Evolutionary conservation across 1,140 invertebrate genomes (phyloP).

Genomic region (Drosophila repletoides): DNA sequence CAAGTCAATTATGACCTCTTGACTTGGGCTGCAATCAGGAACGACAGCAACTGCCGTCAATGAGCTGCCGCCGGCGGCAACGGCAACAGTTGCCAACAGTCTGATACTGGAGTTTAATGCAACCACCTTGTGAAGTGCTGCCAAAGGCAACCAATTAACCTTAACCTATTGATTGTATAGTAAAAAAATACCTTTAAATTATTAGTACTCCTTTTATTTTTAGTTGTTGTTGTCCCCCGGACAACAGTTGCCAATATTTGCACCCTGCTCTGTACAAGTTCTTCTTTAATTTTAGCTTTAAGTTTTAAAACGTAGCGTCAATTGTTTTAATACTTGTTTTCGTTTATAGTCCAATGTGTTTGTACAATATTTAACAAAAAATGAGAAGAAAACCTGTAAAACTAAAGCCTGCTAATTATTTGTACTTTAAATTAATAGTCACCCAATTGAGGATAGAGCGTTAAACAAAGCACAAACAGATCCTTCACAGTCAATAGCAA

Average conservation of each 20-base stretch:
- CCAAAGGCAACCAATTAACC: slow-evolving; percentile 7
- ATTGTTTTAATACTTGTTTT: slow-evolving; percentile 67
- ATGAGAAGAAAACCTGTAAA: slow-evolving; percentile 2
- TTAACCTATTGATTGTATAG: slow-evolving; percentile 61
- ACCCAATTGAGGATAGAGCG: slow-evolving; percentile 24
- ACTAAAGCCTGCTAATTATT: slow-evolving; percentile 17
- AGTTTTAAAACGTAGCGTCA: slow-evolving; percentile 61
- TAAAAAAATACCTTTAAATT: not conserved
- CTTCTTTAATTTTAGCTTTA: slow-evolving; percentile 51
- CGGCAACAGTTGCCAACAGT: slow-evolving; percentile 50
- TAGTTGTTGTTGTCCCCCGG: slow-evolving; percentile 38
- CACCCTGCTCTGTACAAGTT: slow-evolving; percentile 46
- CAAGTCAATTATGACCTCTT: slow-evolving; percentile 82
- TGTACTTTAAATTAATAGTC: slow-evolving; percentile 31
- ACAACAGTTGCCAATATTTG: slow-evolving; percentile 18
- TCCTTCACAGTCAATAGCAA: slow-evolving; percentile 48
- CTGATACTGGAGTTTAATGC: slow-evolving; percentile 79
- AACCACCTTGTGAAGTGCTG: slow-evolving; percentile 64
- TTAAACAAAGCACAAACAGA: slow-evolving; percentile 23
- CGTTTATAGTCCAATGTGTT: slow-evolving; percentile 71
- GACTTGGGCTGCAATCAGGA: slow-evolving; percentile 59
- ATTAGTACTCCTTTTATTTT: slow-evolving; percentile 45
- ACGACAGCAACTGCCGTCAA: slow-evolving; percentile 6
- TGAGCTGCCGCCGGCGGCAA: slow-evolving; percentile 38
- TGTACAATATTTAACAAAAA: slow-evolving; percentile 53